Percentiles rank a stretch among this genome's conserved stretches.
phyloP scores from a whole-genome alignment of 1,140 invertebrate species.

The Amyelois transitella region DNA sequence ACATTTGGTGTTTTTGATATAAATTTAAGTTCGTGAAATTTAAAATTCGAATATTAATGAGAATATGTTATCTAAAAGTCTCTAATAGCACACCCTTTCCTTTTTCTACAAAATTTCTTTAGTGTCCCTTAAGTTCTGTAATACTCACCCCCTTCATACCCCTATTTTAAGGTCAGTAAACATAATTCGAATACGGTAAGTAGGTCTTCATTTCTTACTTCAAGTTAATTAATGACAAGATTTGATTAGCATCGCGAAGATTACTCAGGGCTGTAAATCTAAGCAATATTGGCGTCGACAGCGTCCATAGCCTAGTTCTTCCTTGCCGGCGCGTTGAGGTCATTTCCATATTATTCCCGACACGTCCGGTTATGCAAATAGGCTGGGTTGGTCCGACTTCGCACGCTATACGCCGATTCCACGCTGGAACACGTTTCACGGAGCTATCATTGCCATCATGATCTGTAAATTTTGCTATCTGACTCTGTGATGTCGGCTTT shows the following conservation, averaged over 20 bases:
- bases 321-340: conserved; percentile 15
- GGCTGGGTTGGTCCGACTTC: conserved; percentile 21
- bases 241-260: conserved; percentile 27
- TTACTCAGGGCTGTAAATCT: conserved; percentile 42
- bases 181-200: too few relatives aligned
- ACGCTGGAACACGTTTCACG: conserved; percentile 12
- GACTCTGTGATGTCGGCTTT: background rate
- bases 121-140: too few relatives aligned
- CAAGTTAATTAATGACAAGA: background rate
- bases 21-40: too few relatives aligned
- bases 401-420: conserved; percentile 13
- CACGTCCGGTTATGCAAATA: conserved; percentile 66
- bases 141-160: too few relatives aligned
- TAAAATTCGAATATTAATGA: too few relatives aligned
- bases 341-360: conserved; percentile 67
- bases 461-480: conserved; percentile 8
- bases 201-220: conserved; percentile 7
- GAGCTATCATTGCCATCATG: conserved; percentile 25
- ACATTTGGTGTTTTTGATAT: too few relatives aligned
- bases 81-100: too few relatives aligned
- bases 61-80: too few relatives aligned
- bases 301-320: conserved; percentile 13
- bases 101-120: too few relatives aligned
- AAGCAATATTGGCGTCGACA: conserved; percentile 38
- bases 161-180: too few relatives aligned